Base-by-base conservation (phyloP, 2,113 vertebrate species). In the Pongo pygmaeus region DNA sequence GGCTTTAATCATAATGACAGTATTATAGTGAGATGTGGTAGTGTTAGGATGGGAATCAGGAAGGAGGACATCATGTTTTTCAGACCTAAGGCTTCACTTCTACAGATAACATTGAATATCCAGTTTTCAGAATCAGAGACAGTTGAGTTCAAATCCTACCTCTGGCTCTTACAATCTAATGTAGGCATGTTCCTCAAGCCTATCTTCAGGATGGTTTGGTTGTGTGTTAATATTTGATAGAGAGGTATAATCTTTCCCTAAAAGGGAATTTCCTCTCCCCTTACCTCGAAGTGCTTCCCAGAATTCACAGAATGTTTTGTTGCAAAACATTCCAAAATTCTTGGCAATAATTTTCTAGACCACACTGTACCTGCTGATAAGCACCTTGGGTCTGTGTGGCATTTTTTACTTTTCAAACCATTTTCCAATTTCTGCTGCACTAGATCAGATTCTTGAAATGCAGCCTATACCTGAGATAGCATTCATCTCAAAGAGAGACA, bases 401-500 rank as follows among this genome's bases (percentile, higher is more conserved):
- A 74, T 52, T 57, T 40, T 48, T 43, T 40, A 81, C 13, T 84
- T 93, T 57, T 55, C 48, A 75, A 87, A 86, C 5, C 48, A 48
- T 79, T 72, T 87, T 32, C 17, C 27, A 64, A 64, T 38, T 25
- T 48, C 16, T 95, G 6, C 10, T 52, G 52, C 35, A 93, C 38
- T 95, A 87, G 69, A 70, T 83, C 81, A 83, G 35, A 91, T 81
- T 80, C 38, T 70, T 14, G 83, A 91, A 91, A 83, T 70, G 30
- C 4, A 59, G 27, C 25, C 57, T 83, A n/a, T 25, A 61, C 48
- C 43, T 89, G n/a, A 72, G 5, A 72, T 25, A 52, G 38, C 32
- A 79, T 84, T 92, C 32, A 88, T 61, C 50, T 92, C 32, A 84
- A 94, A 74, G 78, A 52, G 0, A 79, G 38, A 38, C 67, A 32